Conservation (phyloP, 2,888 invertebrate species). For the Protodeltote pygarga region DNA sequence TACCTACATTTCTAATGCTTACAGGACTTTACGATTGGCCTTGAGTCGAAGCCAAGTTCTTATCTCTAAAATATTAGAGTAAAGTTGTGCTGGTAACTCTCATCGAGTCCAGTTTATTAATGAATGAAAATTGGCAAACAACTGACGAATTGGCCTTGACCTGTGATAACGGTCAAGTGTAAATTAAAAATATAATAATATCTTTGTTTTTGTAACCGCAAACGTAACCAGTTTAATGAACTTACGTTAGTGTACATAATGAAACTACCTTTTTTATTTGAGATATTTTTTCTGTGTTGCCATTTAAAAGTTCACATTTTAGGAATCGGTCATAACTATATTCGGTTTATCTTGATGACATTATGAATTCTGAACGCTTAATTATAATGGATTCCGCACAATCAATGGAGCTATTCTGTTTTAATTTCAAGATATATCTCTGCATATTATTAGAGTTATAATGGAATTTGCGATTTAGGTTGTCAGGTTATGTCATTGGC, state of each 20-base stretch:
- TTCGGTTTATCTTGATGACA: slow-evolving; percentile 43
- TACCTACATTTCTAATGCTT: no score
- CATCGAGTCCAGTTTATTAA: no score
- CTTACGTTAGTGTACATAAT: background rate
- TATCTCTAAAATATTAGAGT: no score
- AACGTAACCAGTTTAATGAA: slow-evolving; percentile 30
- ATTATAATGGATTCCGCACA: slow-evolving; percentile 23
- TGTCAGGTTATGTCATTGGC: slow-evolving; percentile 5
- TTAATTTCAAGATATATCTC: slow-evolving; percentile 23
- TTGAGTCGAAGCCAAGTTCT: no score
- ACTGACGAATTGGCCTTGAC: slow-evolving; percentile 31
- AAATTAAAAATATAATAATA: slow-evolving; percentile 34
- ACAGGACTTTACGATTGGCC: no score
- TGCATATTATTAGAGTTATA: slow-evolving; percentile 16
- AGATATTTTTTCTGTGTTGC: slow-evolving; percentile 23
- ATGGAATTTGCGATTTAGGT: slow-evolving; percentile 18
- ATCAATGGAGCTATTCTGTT: slow-evolving; percentile 30
- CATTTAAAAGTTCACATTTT: slow-evolving; percentile 8
- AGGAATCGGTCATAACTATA: slow-evolving; percentile 24
- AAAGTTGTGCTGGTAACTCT: no score
- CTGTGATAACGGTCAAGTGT: slow-evolving; percentile 34
- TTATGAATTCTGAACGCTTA: slow-evolving; percentile 27
- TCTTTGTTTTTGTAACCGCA: slow-evolving; percentile 23
- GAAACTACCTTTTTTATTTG: slow-evolving; percentile 27
- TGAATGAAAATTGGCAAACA: no score